phyloP scores from a whole-genome alignment of 2,888 invertebrate species.

The Mythimna vitellina region DNA sequence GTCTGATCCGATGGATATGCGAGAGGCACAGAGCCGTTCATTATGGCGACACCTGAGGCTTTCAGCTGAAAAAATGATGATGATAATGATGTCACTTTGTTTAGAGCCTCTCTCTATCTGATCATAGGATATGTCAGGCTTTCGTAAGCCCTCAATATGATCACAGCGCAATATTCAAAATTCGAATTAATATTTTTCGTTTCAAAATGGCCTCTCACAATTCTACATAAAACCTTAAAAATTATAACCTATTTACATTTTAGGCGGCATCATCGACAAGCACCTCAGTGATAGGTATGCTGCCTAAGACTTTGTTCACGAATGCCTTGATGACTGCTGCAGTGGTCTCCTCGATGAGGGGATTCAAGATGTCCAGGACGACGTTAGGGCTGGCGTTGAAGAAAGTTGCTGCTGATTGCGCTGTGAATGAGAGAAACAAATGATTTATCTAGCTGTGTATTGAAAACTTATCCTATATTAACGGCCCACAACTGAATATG shows the following conservation, averaged over 20 bases:
- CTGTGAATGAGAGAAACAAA: constrained; percentile 80
- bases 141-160: too few species aligned
- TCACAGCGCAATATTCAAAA: too few species aligned
- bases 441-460: not conserved
- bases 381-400: constrained; percentile 93
- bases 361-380: constrained; percentile 92
- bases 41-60: too few species aligned
- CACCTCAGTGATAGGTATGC: constrained; percentile 91
- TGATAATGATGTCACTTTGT: too few species aligned
- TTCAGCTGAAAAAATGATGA: too few species aligned
- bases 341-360: constrained; percentile 92
- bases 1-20: too few species aligned
- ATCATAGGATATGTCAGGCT: too few species aligned
- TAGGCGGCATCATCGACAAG: constrained; percentile 78
- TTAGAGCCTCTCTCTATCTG: too few species aligned
- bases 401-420: constrained; percentile 92
- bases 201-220: constrained; percentile 10
- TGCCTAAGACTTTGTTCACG: constrained; percentile 90
- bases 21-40: too few species aligned
- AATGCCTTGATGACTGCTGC: constrained; percentile 91
- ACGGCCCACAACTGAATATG: not conserved
- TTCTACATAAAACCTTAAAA: constrained; percentile 14
- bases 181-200: not conserved
- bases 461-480: not conserved
- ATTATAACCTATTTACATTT: constrained; percentile 12